Evolutionary conservation across 2,888 invertebrate genomes (phyloP).

Genomic region (Drosophila acutilabella): DNA sequence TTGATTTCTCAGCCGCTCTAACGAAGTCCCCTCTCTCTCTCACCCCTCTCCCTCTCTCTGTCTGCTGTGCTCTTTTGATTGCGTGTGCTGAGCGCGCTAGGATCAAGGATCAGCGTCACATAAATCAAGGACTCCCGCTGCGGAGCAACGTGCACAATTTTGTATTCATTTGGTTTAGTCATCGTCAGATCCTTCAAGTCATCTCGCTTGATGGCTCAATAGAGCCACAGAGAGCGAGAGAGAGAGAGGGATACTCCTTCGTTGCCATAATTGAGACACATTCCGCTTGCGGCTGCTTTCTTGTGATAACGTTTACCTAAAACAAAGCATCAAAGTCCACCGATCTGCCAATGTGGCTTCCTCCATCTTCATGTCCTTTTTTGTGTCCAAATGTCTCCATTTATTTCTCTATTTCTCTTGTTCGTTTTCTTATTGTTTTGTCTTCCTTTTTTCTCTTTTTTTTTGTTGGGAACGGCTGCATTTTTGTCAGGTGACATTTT

Average conservation of each 20-base stretch:
- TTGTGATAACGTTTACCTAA: slow-evolving; percentile 65
- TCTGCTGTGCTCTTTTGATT: slow-evolving; percentile 44
- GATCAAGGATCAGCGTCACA: slow-evolving; percentile 71
- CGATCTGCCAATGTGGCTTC: slow-evolving; percentile 54
- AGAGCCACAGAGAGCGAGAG: neutral
- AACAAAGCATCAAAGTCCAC: slow-evolving; percentile 74
- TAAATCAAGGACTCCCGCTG: slow-evolving; percentile 80
- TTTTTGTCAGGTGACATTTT: slow-evolving; percentile 70
- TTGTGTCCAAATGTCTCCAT: neutral
- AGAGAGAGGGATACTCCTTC: slow-evolving; percentile 16
- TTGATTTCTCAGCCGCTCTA: slow-evolving; percentile 18
- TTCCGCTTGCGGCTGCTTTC: slow-evolving; percentile 47
- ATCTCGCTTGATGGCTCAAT: slow-evolving; percentile 41
- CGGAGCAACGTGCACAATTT: slow-evolving; percentile 69
- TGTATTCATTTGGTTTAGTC: slow-evolving; percentile 61
- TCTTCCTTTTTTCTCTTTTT: slow-evolving; percentile 4
- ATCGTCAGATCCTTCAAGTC: slow-evolving; percentile 32
- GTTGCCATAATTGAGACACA: slow-evolving; percentile 51
- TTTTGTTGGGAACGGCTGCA: slow-evolving; percentile 59
- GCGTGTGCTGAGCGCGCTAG: slow-evolving; percentile 59
- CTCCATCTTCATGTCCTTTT: slow-evolving; percentile 30
- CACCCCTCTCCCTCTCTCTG: slow-evolving; percentile 8
- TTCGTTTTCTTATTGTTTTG: slow-evolving; percentile 6
- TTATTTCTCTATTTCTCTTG: slow-evolving; percentile 17
- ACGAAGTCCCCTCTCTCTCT: neutral